Conservation (phyloP, 2,797 vertebrate species). For the Lemur catta region DNA sequence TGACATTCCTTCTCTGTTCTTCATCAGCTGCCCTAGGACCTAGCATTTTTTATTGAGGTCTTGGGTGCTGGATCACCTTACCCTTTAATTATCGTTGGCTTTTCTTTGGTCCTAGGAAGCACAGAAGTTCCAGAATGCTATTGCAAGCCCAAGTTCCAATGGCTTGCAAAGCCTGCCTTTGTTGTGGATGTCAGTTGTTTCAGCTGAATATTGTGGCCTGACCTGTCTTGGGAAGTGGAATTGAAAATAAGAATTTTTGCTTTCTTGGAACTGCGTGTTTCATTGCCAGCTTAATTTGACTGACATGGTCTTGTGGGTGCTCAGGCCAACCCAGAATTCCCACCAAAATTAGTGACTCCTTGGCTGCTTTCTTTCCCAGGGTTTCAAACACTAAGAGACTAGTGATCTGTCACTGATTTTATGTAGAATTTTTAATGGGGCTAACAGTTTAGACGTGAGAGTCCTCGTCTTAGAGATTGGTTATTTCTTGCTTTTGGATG, state of each 20-base stretch:
- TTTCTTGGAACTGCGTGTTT: not conserved
- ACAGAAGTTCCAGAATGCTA: not conserved
- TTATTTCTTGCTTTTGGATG: not conserved
- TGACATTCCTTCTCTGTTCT: not conserved
- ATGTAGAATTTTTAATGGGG: not conserved
- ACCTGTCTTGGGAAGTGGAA: not conserved
- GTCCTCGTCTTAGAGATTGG: not conserved
- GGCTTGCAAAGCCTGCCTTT: not conserved
- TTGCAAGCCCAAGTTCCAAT: not conserved
- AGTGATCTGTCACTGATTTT: not conserved
- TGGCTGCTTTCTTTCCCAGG: not conserved
- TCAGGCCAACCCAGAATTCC: not conserved
- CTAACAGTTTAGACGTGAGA: not conserved
- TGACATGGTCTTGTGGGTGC: not conserved
- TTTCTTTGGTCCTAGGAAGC: not conserved
- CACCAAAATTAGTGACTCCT: not conserved
- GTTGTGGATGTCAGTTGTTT: slow-evolving; percentile 2
- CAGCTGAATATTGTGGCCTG: not conserved
- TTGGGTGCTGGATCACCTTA: not conserved
- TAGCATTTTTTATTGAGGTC: not conserved
- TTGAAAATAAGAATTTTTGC: not conserved
- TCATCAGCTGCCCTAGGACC: not conserved
- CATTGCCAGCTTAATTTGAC: not conserved
- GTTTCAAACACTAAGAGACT: not conserved
- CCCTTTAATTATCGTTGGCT: not conserved